phyloP scores from a whole-genome alignment of 2,888 invertebrate genomes.

The Digitonthophagus gazella region DNA sequence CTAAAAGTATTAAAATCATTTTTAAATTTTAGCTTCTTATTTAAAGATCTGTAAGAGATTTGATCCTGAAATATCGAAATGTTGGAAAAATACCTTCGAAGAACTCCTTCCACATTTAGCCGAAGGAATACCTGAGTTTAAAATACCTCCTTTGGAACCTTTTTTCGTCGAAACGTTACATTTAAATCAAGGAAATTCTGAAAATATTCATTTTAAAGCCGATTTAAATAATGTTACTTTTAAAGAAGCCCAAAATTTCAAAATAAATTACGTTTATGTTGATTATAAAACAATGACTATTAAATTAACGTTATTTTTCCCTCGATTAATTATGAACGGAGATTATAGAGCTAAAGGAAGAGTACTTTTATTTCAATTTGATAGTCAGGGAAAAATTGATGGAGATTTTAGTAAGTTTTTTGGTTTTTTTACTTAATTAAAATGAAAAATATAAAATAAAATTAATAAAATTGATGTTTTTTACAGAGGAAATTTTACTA shows the following conservation, averaged over 20 bases:
- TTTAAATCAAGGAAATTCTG: slow-evolving; percentile 36
- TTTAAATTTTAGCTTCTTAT: slow-evolving; percentile 30
- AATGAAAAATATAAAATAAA: background rate
- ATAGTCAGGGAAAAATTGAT: slow-evolving; percentile 18
- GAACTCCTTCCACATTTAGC: slow-evolving; percentile 36
- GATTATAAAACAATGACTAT: slow-evolving; percentile 15
- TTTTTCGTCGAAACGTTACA: slow-evolving; percentile 35
- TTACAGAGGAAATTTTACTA: slow-evolving; percentile 15
- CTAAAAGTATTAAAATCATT: slow-evolving; percentile 8
- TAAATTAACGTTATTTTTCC: slow-evolving; percentile 14
- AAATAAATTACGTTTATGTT: slow-evolving; percentile 31
- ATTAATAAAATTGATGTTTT: background rate
- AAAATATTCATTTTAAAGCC: slow-evolving; percentile 38
- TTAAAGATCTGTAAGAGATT: slow-evolving; percentile 37
- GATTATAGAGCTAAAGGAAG: slow-evolving; percentile 21
- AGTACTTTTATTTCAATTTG: slow-evolving; percentile 23
- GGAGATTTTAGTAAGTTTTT: slow-evolving; percentile 22
- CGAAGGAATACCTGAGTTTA: slow-evolving; percentile 44
- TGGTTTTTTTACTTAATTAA: background rate
- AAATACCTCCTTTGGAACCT: slow-evolving; percentile 42
- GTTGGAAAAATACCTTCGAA: slow-evolving; percentile 38
- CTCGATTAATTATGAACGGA: slow-evolving; percentile 19
- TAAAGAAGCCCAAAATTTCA: slow-evolving; percentile 35
- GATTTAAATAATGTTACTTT: slow-evolving; percentile 35
- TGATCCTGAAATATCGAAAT: slow-evolving; percentile 40